Evolutionary conservation across 2,113 vertebrate species (phyloP), one percentile per base, ranked within the genome.

Genomic region (Apaloderma vittatum): DNA sequence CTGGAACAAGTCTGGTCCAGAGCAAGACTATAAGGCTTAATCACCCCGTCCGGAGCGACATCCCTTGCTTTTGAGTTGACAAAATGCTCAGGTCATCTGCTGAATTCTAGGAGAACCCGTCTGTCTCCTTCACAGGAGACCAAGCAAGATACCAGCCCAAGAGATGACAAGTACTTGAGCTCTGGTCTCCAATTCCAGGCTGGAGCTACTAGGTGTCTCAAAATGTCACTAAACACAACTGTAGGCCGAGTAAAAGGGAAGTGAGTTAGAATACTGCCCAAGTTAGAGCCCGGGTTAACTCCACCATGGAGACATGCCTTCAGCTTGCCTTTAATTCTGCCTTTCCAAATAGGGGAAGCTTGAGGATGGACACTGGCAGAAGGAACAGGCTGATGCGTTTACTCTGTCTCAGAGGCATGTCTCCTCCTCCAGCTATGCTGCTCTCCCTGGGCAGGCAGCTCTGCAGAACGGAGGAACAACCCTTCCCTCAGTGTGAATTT

Each of bases 211-310:
- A 46, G 14, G 37, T 76, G 30, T 78, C 54, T 73, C 45, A 91
- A 68, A 91, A 46, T 27, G 32, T 17, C 51, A 81, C 45, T 57
- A 63, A 78, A 65, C 34, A 57, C 23, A 73, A 68, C 30, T 73
- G 19, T 13, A 86, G 83, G 54, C 62, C 19, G n/a, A 82, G 66
- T 8, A 15, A 68, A 67, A 70, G 46, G 20, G 65, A 94, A 93
- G 30, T 54, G 57, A 36, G 52, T 68, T 85, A 82, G 49, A 93
- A 57, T 13, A 76, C 1, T 17, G n/a, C 85, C 74, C 62, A 46
- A 85, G 24, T 61, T 81, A 87, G 12, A 67, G 62, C 12, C 19
- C 71, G 82, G 81, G 73, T 68, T 91, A 88, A 88, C 58, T 70
- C 66, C 40, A 89, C 40, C 52, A 49, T 0, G 22, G 30, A 80